phyloP scores from a whole-genome alignment of 2,888 invertebrate species.

The Folsomia candida region DNA sequence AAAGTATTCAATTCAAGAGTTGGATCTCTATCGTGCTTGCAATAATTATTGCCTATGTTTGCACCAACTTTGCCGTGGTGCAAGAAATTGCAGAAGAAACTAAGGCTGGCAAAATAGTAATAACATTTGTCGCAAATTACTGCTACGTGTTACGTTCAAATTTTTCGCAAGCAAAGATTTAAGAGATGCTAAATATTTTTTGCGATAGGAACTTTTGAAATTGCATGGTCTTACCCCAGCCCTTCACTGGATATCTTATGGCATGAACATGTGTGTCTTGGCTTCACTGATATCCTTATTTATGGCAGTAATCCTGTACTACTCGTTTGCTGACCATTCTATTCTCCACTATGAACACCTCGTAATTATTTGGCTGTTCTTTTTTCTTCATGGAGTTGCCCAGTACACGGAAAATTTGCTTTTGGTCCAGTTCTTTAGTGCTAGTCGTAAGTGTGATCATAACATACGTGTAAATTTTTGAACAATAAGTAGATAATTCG shows the following conservation, averaged over 20 bases:
- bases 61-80: conserved; percentile 15
- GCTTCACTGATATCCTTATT: conserved; percentile 6
- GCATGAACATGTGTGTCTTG: conserved; percentile 12
- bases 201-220: conserved; percentile 30
- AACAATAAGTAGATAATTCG: background rate
- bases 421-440: conserved; percentile 22
- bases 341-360: background rate
- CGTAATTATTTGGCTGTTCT: conserved; percentile 23
- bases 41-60: conserved; percentile 22
- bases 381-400: conserved; percentile 23
- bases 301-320: conserved; percentile 20
- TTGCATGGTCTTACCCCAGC: conserved; percentile 36
- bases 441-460: conserved; percentile 21
- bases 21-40: conserved; percentile 6
- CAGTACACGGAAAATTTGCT: conserved; percentile 18
- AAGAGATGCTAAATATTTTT: background rate
- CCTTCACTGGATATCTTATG: conserved; percentile 31
- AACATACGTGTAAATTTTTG: conserved; percentile 1
- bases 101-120: conserved; percentile 27
- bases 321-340: conserved; percentile 4
- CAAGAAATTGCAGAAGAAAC: conserved; percentile 20
- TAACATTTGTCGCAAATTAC: background rate
- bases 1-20: background rate
- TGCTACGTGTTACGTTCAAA: background rate
- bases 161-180: background rate